Evolutionary conservation across 1,140 invertebrate genomes (phyloP).

Genomic region (Sweltsa coloradensis): DNA sequence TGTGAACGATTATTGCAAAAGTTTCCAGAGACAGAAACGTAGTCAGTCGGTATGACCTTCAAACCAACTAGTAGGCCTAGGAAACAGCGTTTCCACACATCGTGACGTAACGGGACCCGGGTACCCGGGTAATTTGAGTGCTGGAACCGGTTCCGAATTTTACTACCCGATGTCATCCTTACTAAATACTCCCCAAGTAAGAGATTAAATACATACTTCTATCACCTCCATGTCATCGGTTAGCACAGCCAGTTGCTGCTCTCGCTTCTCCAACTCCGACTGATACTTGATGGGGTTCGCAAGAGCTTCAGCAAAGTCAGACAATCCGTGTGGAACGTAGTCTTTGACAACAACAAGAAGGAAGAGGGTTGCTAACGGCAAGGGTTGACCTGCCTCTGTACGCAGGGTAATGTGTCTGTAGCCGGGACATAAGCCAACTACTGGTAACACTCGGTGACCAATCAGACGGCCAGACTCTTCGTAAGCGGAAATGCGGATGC

Average conservation of each 20-base stretch:
- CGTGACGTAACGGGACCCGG: no score
- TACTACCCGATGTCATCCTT: no score
- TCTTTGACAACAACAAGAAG: conserved; percentile 88
- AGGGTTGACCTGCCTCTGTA: conserved; percentile 89
- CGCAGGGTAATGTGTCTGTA: conserved; percentile 78
- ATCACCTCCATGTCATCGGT: conserved; percentile 53
- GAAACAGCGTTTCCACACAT: no score
- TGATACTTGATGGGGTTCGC: conserved; percentile 97
- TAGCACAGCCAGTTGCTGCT: conserved; percentile 79
- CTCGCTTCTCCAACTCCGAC: conserved; percentile 82
- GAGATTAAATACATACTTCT: no score
- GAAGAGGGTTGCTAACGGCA: conserved; percentile 80
- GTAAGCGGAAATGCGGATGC: conserved; percentile 88
- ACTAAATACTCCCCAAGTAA: no score
- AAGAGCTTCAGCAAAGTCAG: conserved; percentile 90
- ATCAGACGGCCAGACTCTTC: conserved; percentile 91
- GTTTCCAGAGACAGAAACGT: no score
- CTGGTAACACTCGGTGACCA: conserved; percentile 90
- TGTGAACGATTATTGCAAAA: no score
- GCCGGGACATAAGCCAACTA: conserved; percentile 90
- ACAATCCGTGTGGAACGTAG: conserved; percentile 90
- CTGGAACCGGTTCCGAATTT: no score
- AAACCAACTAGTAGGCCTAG: no score
- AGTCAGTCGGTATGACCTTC: no score
- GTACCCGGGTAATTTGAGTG: no score